A percentile compares a stretch with the other conserved stretches of the same genome.
Conservation (phyloP, 2,888 invertebrate genomes). For the Norana najaformis region DNA sequence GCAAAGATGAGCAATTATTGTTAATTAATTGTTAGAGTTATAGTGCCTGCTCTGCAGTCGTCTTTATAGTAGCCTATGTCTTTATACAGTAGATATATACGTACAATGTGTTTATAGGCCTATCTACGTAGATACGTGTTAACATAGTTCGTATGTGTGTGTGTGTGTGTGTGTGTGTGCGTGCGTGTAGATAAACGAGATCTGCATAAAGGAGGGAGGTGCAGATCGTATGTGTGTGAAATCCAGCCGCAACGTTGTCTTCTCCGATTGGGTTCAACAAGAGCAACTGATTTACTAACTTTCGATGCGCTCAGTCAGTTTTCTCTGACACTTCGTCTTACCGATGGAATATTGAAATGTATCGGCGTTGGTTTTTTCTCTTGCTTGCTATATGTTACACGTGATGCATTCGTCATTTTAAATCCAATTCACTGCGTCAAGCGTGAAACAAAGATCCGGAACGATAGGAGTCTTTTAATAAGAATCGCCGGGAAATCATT, state of each 20-base stretch:
- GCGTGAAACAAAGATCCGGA: slow-evolving; percentile 10
- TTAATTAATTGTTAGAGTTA: too few species aligned
- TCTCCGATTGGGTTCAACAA: background rate
- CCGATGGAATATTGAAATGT: background rate
- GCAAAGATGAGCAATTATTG: too few species aligned
- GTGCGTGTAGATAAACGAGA: background rate
- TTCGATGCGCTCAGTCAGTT: background rate
- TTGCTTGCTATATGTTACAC: background rate
- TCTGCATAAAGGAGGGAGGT: background rate
- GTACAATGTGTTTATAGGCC: too few species aligned
- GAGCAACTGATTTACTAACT: slow-evolving; percentile 7
- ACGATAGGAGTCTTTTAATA: background rate
- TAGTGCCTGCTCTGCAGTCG: too few species aligned
- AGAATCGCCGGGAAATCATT: background rate
- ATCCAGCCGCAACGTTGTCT: background rate
- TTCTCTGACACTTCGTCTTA: background rate
- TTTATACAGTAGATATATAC: too few species aligned
- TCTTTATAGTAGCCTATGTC: too few species aligned
- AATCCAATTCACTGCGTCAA: background rate
- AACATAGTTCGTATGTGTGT: too few species aligned
- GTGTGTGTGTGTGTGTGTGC: background rate
- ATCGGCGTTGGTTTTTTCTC: background rate
- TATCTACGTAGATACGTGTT: too few species aligned
- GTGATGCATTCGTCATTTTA: slow-evolving; percentile 20
- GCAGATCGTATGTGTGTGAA: background rate